Evolutionary conservation across 2,888 invertebrate species (phyloP).

Genomic region (Cataglyphis albicans): DNA sequence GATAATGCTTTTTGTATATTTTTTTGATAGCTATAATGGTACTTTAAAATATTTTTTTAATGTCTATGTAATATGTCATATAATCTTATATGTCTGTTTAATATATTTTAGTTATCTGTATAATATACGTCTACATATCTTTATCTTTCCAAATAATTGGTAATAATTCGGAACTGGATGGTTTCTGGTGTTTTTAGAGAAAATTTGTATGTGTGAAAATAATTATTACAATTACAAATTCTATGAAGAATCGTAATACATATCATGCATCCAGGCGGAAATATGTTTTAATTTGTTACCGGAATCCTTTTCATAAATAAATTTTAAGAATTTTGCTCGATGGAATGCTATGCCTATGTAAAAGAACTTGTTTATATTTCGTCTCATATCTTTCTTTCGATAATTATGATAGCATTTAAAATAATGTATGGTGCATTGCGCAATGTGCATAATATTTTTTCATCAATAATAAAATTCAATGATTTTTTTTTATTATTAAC

Average conservation of each 20-base stretch:
- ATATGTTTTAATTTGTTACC: background rate
- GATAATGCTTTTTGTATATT: background rate
- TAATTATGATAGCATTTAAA: background rate
- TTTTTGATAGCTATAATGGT: background rate
- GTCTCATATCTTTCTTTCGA: background rate
- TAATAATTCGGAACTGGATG: background rate
- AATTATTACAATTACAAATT: background rate
- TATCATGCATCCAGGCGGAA: background rate
- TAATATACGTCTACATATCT: background rate
- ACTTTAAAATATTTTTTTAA: background rate
- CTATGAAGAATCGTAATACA: background rate
- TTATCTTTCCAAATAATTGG: background rate
- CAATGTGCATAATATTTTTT: background rate
- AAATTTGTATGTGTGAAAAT: slow-evolving; percentile 1
- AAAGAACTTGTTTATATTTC: slow-evolving; percentile 3
- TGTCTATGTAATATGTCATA: no score
- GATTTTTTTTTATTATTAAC: background rate
- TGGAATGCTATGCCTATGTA: background rate
- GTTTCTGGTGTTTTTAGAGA: background rate
- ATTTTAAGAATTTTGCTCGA: background rate
- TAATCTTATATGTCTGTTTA: no score
- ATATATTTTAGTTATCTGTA: background rate
- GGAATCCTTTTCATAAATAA: background rate
- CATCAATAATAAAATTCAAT: background rate
- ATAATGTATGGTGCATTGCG: slow-evolving; percentile 7